Evolutionary conservation across 2,113 vertebrate species (phyloP).

Genomic region (Tetrao urogallus): DNA sequence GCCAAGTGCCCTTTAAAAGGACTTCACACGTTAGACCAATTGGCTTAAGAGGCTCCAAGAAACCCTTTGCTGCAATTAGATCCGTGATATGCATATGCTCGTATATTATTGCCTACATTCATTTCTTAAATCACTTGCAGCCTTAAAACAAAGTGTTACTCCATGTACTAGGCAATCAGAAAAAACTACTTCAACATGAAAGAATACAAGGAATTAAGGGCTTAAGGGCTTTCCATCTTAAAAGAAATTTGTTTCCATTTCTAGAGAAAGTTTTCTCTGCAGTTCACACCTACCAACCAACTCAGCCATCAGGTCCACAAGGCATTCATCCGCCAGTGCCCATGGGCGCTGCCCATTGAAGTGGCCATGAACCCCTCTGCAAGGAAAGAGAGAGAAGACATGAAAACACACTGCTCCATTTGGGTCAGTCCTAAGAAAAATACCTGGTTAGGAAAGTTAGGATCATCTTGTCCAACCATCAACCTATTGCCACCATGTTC

Average conservation of each 20-base stretch:
- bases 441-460: no score
- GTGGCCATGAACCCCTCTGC: conserved; percentile 89
- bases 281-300: conserved; percentile 85
- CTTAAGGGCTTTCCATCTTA: not conserved
- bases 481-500: no score
- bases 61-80: conserved; percentile 11
- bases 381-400: conserved; percentile 29
- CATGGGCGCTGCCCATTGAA: conserved; percentile 84
- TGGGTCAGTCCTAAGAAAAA: not conserved
- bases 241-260: not conserved
- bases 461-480: no score
- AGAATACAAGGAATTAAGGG: not conserved
- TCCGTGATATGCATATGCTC: not conserved
- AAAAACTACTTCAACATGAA: not conserved
- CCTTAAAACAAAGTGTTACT: not conserved
- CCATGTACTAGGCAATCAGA: not conserved
- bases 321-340: conserved; percentile 87
- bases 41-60: conserved; percentile 40
- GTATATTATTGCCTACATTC: not conserved
- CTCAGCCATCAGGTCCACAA: conserved; percentile 85
- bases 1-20: conserved; percentile 41
- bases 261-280: not conserved
- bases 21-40: not conserved
- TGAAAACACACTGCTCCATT: not conserved
- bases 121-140: not conserved